These are phyloP conservation scores for Antheraea pernyi DNA, from an alignment of 1,140 invertebrate species.

Conservation along the genomic window DNA sequence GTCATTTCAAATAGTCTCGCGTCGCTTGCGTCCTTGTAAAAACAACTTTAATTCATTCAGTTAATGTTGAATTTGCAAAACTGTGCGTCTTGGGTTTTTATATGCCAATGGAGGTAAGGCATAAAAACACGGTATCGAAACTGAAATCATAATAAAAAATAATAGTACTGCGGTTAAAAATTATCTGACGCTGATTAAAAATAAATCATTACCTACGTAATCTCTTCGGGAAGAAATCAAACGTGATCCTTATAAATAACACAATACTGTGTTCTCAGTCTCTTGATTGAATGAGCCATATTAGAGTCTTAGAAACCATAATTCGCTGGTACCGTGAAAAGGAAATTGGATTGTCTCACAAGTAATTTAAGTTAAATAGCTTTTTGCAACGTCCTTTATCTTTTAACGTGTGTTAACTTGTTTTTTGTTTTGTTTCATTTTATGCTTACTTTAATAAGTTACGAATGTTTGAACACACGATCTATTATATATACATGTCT, in stretches of 20 bases:
- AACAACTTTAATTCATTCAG: too few species aligned
- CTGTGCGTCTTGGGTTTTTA: too few species aligned
- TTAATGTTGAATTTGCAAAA: too few species aligned
- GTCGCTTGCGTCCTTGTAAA: too few species aligned
- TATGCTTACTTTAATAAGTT: not conserved
- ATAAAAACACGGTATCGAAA: too few species aligned
- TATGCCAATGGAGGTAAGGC: too few species aligned
- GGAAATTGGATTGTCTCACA: not conserved
- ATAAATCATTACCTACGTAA: too few species aligned
- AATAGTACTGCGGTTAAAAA: too few species aligned
- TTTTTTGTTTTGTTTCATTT: not conserved
- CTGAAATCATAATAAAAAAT: too few species aligned
- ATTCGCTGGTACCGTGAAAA: not conserved
- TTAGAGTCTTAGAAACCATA: not conserved
- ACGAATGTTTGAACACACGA: not conserved
- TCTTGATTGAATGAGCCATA: not conserved
- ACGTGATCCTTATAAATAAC: not conserved
- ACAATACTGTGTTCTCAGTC: not conserved
- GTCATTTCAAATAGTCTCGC: too few species aligned
- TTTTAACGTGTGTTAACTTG: not conserved
- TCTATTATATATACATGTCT: too few species aligned
- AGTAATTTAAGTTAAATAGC: slow-evolving; percentile 1
- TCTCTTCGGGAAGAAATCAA: not conserved
- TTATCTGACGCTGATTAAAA: too few species aligned
- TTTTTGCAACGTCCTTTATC: slow-evolving; percentile 1